These are phyloP conservation scores for Copidosoma floridanum DNA, from an alignment of 1,140 invertebrate genomes.

Conservation along the genomic window DNA sequence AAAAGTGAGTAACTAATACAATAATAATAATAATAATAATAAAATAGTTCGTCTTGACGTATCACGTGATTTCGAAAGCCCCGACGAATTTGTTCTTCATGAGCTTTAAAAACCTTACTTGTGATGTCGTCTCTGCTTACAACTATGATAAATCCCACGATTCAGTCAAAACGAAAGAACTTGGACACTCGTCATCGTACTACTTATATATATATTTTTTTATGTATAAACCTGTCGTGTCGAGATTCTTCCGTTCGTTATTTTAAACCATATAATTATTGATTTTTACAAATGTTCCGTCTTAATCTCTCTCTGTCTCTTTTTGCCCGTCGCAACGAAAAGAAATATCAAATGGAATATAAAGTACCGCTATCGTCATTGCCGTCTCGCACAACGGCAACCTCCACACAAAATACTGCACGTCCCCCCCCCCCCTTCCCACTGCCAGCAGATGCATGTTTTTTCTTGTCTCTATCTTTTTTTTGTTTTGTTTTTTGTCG, in stretches of 20 bases:
- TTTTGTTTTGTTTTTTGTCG: neutral
- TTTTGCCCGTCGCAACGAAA: neutral
- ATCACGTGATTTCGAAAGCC: no score
- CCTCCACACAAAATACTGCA: no score
- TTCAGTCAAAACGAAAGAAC: constrained; percentile 26
- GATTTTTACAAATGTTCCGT: constrained; percentile 17
- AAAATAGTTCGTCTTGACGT: no score
- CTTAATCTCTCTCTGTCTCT: no score
- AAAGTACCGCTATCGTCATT: neutral
- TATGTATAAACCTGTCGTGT: constrained; percentile 1
- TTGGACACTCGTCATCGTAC: constrained; percentile 8
- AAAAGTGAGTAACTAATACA: neutral
- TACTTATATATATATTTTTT: neutral
- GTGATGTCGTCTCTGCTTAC: no score
- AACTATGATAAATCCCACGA: constrained; percentile 4
- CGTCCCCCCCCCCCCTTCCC: no score
- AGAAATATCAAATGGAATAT: no score
- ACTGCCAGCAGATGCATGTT: no score
- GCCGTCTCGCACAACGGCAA: no score
- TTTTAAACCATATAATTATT: no score
- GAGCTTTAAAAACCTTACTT: constrained; percentile 19
- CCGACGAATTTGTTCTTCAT: no score
- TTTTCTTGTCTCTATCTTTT: neutral
- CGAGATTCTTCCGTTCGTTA: constrained; percentile 20
- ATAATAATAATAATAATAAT: no score